Evolutionary conservation across 2,888 invertebrate genomes (phyloP).

Genomic region (Chydorus sphaericus): DNA sequence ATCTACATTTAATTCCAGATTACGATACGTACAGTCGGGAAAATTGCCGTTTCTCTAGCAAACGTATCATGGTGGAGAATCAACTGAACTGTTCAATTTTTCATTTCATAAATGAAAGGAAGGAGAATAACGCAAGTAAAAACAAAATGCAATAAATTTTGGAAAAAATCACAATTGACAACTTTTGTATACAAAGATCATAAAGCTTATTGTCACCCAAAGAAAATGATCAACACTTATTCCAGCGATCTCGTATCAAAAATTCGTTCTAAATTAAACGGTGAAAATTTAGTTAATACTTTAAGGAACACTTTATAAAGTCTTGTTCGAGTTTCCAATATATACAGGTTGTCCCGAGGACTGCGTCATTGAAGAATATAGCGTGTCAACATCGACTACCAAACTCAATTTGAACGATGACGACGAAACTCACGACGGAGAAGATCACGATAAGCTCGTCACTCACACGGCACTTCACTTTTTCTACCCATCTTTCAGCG

Average conservation of each 20-base stretch:
- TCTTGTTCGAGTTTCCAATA: no score
- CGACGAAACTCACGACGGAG: conserved; percentile 6
- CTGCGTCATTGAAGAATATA: conserved; percentile 8
- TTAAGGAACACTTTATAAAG: no score
- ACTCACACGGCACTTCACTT: conserved; percentile 15
- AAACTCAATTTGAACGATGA: conserved; percentile 1
- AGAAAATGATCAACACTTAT: not conserved
- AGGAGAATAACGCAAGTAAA: not conserved
- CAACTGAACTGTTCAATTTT: not conserved
- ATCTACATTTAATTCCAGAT: not conserved
- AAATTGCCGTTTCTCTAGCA: conserved; percentile 2
- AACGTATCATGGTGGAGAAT: not conserved
- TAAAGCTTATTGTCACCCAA: not conserved
- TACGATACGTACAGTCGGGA: conserved; percentile 2
- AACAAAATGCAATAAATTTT: not conserved
- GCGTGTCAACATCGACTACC: not conserved
- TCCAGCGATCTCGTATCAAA: not conserved
- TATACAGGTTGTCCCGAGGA: conserved; percentile 9
- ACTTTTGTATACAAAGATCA: not conserved
- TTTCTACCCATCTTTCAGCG: conserved; percentile 14
- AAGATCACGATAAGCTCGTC: conserved; percentile 16
- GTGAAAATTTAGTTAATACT: no score
- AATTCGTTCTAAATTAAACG: not conserved
- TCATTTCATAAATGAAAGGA: not conserved
- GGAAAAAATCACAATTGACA: not conserved